Conservation (phyloP, 2,797 vertebrate genomes). For the Poliocrania exsul region DNA sequence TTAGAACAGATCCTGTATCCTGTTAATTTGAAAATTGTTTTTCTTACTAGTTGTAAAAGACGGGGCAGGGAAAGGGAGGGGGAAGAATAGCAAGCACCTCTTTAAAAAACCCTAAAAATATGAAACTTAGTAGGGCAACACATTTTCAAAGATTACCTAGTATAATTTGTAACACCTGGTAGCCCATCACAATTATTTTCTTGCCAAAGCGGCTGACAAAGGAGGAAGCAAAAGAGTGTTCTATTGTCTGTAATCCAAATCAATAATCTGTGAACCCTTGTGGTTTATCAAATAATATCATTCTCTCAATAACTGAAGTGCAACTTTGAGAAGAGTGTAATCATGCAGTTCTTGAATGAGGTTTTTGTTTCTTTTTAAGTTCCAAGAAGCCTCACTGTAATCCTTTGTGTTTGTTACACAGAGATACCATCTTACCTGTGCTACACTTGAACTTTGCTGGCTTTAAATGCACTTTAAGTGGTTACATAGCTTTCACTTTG, state of each 20-base stretch:
- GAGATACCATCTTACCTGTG: rapidly evolving
- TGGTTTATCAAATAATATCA: not conserved
- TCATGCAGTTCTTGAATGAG: not conserved
- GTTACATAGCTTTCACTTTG: not conserved
- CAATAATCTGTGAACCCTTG: not conserved
- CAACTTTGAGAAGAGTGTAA: not conserved
- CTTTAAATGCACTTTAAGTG: not conserved
- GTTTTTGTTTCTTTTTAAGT: not conserved
- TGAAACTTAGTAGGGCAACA: not conserved
- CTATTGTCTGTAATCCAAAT: not conserved
- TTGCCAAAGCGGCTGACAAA: not conserved
- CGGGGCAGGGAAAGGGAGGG: no score
- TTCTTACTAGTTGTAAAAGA: not conserved
- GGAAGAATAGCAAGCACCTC: not conserved
- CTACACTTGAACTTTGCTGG: not conserved
- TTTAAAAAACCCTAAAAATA: not conserved
- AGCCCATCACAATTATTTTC: not conserved
- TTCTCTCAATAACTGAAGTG: not conserved
- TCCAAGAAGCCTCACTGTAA: not conserved
- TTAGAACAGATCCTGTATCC: not conserved
- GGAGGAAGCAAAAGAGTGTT: not conserved
- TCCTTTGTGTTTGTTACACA: not conserved
- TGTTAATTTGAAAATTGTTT: not conserved
- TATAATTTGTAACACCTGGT: not conserved
- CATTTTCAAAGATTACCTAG: not conserved